phyloP scores from a whole-genome alignment of 2,113 vertebrate species.

The Triplophysa dalaica region DNA sequence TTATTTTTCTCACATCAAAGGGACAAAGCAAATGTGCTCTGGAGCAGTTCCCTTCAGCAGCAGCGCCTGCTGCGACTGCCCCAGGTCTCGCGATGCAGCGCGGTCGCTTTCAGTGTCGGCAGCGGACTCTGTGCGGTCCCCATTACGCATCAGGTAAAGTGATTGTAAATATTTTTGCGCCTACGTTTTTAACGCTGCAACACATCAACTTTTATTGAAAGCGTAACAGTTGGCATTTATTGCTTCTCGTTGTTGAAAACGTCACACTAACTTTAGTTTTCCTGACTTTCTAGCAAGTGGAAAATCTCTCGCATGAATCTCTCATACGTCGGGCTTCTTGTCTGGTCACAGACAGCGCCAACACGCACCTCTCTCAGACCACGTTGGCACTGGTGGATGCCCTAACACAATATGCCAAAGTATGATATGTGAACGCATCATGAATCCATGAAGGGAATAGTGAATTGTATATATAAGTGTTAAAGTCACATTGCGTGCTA shows the following conservation, averaged over 20 bases:
- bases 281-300: slow-evolving; percentile 62
- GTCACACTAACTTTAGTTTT: background rate
- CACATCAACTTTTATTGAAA: no score
- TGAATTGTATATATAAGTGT: no score
- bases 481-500: no score
- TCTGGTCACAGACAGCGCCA: slow-evolving; percentile 73
- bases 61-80: slow-evolving; percentile 48
- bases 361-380: slow-evolving; percentile 76
- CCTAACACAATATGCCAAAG: slow-evolving; percentile 72
- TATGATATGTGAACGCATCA: slow-evolving; percentile 42
- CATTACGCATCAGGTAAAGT: slow-evolving; percentile 65
- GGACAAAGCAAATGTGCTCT: slow-evolving; percentile 49
- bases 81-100: slow-evolving; percentile 29
- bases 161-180: background rate
- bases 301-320: slow-evolving; percentile 72
- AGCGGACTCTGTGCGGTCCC: slow-evolving; percentile 69
- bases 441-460: background rate
- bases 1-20: slow-evolving; percentile 48
- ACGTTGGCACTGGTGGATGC: slow-evolving; percentile 74
- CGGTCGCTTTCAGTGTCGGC: slow-evolving; percentile 56
- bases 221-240: background rate
- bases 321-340: slow-evolving; percentile 74
- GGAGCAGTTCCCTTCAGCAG: slow-evolving; percentile 45
- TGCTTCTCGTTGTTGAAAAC: background rate
- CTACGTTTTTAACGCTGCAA: no score